A percentile compares a stretch with the other conserved stretches of the same genome.
phyloP scores from a whole-genome alignment of 2,113 vertebrate species.

The Calidris pygmaea region DNA sequence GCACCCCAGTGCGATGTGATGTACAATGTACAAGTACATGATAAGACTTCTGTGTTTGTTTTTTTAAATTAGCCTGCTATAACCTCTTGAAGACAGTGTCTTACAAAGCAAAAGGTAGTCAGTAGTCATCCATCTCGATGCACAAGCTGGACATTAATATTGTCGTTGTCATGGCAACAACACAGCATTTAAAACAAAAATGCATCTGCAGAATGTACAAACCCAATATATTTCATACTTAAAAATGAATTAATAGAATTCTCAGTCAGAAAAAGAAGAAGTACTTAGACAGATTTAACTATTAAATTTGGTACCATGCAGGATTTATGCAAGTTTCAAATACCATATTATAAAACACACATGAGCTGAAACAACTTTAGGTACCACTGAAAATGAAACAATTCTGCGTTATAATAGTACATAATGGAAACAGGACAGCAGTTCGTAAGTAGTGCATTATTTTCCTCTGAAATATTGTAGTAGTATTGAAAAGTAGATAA shows the following conservation, averaged over 20 bases:
- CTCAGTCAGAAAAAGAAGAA: neutral
- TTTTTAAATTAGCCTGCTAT: neutral
- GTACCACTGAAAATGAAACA: neutral
- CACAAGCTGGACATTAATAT: neutral
- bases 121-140: neutral
- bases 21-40: no score
- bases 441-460: neutral
- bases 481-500: neutral
- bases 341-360: neutral
- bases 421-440: neutral
- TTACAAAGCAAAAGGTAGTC: neutral
- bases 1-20: fast-evolving
- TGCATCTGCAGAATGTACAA: neutral
- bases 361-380: neutral
- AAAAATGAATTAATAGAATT: neutral
- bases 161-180: neutral
- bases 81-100: neutral
- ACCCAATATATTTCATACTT: neutral
- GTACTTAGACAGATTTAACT: neutral
- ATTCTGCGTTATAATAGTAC: neutral
- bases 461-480: neutral
- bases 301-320: neutral
- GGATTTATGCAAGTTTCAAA: neutral
- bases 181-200: neutral
- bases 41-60: neutral